phyloP scores from a whole-genome alignment of 2,888 invertebrate genomes.

The Osedax frankpressi region DNA sequence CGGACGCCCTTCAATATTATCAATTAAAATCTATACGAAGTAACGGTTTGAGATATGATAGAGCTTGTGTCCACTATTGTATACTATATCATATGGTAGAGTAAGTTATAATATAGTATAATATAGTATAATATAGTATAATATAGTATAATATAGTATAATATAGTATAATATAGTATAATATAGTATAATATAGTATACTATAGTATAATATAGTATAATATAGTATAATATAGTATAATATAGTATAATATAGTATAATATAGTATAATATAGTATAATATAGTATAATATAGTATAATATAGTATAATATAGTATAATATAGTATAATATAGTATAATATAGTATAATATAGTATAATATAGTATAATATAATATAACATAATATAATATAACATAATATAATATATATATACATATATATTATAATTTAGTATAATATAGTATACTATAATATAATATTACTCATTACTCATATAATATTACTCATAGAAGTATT shows the following conservation, averaged over 20 bases:
- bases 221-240: not conserved
- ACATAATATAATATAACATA: not conserved
- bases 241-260: constrained; percentile 17
- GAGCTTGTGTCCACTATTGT: too few species aligned
- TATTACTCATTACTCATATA: too few species aligned
- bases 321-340: not conserved
- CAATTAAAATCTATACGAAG: too few species aligned
- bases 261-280: constrained; percentile 13
- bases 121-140: constrained; percentile 19
- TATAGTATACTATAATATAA: not conserved
- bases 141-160: constrained; percentile 14
- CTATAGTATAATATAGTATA: not conserved
- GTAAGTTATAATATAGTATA: constrained; percentile 18
- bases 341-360: not conserved
- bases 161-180: constrained; percentile 6
- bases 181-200: not conserved
- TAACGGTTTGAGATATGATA: too few species aligned
- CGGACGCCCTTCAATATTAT: too few species aligned
- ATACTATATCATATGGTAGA: constrained; percentile 16
- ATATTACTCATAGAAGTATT: too few species aligned
- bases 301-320: not conserved
- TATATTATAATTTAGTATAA: not conserved
- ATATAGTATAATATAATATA: not conserved
- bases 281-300: constrained; percentile 10
- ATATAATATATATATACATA: not conserved